A percentile compares a stretch with the other conserved stretches of the same genome.
Conservation (phyloP, 2,888 invertebrate genomes). For the Ophioninae sp. region DNA sequence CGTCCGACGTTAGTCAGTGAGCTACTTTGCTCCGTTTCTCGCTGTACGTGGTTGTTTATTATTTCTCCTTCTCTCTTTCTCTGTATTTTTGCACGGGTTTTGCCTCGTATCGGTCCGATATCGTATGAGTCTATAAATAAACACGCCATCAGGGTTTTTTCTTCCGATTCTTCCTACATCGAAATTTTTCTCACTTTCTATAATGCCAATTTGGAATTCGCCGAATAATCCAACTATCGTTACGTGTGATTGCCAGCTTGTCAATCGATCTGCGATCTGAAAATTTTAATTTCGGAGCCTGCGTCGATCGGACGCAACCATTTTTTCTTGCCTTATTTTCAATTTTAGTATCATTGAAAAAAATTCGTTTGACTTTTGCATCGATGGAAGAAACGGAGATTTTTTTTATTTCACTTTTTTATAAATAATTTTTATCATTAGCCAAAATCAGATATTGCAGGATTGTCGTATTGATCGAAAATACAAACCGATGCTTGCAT, state of each 20-base stretch:
- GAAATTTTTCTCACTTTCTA: constrained; percentile 21
- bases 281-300: not conserved
- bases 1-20: constrained; percentile 59
- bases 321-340: too few species aligned
- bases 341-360: too few species aligned
- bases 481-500: too few species aligned
- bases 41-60: constrained; percentile 52
- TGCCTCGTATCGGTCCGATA: constrained; percentile 44
- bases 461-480: too few species aligned
- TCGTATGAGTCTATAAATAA: not conserved
- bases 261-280: not conserved
- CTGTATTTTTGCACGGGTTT: constrained; percentile 19
- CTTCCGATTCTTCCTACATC: constrained; percentile 38
- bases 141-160: constrained; percentile 1
- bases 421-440: too few species aligned
- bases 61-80: constrained; percentile 5
- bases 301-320: too few species aligned
- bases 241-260: constrained; percentile 26
- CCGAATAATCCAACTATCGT: constrained; percentile 20
- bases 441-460: too few species aligned
- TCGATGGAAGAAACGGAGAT: too few species aligned
- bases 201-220: constrained; percentile 45
- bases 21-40: constrained; percentile 59
- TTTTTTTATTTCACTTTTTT: too few species aligned
- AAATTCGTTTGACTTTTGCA: too few species aligned